Percentiles rank a stretch among this genome's conserved stretches.
These are phyloP conservation scores for Ditylenchus weischeri DNA, from an alignment of 2,888 invertebrate genomes.

Conservation along the genomic window DNA sequence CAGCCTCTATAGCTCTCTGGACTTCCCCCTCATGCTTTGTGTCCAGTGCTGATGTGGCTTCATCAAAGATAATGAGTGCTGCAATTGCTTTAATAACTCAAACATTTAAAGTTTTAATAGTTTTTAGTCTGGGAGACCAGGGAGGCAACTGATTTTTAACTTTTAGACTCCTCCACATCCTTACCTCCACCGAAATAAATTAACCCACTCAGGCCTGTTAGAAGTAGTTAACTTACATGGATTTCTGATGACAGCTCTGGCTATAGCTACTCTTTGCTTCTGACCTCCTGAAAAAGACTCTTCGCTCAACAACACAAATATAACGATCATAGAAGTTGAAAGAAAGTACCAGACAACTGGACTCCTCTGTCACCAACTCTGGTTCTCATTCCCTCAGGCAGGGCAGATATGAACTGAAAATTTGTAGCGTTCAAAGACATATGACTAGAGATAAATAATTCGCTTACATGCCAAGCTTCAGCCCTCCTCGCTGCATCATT, in stretches of 20 bases:
- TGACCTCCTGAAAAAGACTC: slow-evolving; percentile 46
- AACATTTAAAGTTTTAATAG: background rate
- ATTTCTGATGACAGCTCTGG: slow-evolving; percentile 47
- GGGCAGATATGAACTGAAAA: slow-evolving; percentile 44
- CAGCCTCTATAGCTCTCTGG: slow-evolving; percentile 54
- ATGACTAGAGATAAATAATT: background rate
- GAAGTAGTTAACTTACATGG: slow-evolving; percentile 12
- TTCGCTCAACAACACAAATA: slow-evolving; percentile 25
- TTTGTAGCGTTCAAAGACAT: background rate
- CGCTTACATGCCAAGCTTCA: slow-evolving; percentile 49
- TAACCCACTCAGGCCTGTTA: too few species aligned
- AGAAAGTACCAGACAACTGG: background rate
- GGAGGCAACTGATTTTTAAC: too few species aligned
- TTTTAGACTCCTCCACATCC: too few species aligned
- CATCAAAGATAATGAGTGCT: slow-evolving; percentile 44
- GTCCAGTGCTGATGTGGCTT: slow-evolving; percentile 55
- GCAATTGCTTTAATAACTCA: slow-evolving; percentile 6
- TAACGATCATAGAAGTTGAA: slow-evolving; percentile 1
- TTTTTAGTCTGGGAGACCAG: background rate
- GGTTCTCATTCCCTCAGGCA: slow-evolving; percentile 56
- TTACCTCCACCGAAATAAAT: too few species aligned
- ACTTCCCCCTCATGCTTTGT: slow-evolving; percentile 56
- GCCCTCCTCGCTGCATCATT: slow-evolving; percentile 55
- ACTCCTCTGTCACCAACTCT: slow-evolving; percentile 50
- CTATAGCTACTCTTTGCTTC: slow-evolving; percentile 56